Conservation (phyloP, 2,797 vertebrate species). For the Capromys pilorides region DNA sequence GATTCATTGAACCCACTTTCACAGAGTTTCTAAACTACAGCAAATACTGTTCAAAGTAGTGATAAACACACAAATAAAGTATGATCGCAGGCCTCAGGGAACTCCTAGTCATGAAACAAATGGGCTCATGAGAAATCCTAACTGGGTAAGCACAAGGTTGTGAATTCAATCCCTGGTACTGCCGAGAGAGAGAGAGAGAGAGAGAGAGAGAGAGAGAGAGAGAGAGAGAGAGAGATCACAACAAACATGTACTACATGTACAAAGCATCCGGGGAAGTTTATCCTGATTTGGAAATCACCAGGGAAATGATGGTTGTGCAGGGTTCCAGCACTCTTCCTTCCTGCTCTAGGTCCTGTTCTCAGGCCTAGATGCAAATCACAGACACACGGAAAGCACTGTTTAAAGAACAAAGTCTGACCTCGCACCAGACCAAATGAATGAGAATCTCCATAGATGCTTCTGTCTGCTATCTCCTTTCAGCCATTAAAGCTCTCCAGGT, state of each 20-base stretch:
- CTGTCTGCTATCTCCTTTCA: not conserved
- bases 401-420: conserved; percentile 37
- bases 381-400: not conserved
- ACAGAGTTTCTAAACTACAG: conserved; percentile 49
- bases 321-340: conserved; percentile 6
- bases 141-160: too few relatives aligned
- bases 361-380: not conserved
- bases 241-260: not conserved
- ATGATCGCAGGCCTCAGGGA: not conserved
- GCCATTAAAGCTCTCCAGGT: not conserved
- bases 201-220: too few relatives aligned
- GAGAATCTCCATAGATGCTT: not conserved
- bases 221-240: too few relatives aligned
- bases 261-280: not conserved
- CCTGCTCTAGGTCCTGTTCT: not conserved
- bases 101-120: conserved; percentile 44
- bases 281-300: conserved; percentile 5
- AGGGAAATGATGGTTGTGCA: conserved; percentile 20
- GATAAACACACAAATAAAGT: conserved; percentile 49
- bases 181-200: too few relatives aligned
- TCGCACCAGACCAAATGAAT: not conserved
- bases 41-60: conserved; percentile 1
- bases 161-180: too few relatives aligned
- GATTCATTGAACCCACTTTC: conserved; percentile 24
- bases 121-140: conserved; percentile 24